A percentile compares a stretch with the other conserved stretches of the same genome.
These are phyloP conservation scores for Prostheceraeus crozeri DNA, from an alignment of 2,888 invertebrate species.

Conservation along the genomic window DNA sequence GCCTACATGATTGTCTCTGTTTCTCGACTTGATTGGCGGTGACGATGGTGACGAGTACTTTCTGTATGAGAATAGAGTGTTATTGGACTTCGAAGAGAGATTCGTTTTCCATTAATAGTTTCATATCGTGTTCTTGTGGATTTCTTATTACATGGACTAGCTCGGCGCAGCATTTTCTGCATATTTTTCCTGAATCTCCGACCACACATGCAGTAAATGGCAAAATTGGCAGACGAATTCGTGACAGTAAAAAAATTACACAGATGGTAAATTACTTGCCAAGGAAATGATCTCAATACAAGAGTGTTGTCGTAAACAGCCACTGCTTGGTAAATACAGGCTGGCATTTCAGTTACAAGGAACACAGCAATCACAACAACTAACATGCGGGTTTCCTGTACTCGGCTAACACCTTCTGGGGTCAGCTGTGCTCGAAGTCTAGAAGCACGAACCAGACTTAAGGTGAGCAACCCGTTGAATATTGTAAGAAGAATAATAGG, in stretches of 20 bases:
- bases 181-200: conserved; percentile 69
- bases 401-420: neutral
- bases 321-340: conserved; percentile 10
- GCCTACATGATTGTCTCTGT: too few species aligned
- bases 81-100: too few species aligned
- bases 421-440: conserved; percentile 31
- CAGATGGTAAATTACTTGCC: conserved; percentile 29
- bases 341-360: conserved; percentile 31
- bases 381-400: conserved; percentile 29
- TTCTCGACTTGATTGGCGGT: too few species aligned
- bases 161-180: too few species aligned
- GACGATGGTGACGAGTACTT: too few species aligned
- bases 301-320: too few species aligned
- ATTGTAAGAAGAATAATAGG: conserved; percentile 33
- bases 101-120: too few species aligned
- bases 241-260: conserved; percentile 84
- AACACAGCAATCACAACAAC: conserved; percentile 35
- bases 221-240: conserved; percentile 88
- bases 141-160: too few species aligned
- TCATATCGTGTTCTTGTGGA: too few species aligned
- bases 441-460: conserved; percentile 28
- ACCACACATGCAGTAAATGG: conserved; percentile 89
- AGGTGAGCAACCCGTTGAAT: conserved; percentile 30
- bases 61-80: too few species aligned
- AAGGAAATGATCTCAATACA: neutral